phyloP scores from a whole-genome alignment of 2,888 invertebrate genomes.

The Chloroclysta siterata region DNA sequence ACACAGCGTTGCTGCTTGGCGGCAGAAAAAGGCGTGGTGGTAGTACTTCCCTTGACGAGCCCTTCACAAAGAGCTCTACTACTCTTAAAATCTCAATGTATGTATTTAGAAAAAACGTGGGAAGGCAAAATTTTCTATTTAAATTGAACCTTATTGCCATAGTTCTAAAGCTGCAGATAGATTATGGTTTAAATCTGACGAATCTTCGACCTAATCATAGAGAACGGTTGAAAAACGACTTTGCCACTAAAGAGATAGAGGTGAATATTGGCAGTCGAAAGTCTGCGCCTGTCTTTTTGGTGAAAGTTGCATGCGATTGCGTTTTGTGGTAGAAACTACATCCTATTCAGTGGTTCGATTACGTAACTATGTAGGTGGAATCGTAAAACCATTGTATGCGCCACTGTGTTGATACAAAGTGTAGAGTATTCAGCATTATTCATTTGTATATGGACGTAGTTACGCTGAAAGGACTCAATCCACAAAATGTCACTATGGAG shows the following conservation, averaged over 20 bases:
- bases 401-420: slow-evolving; percentile 7
- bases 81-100: no score
- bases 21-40: no score
- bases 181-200: neutral
- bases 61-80: no score
- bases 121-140: neutral
- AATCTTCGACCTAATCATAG: neutral
- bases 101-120: no score
- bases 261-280: neutral
- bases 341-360: slow-evolving; percentile 2
- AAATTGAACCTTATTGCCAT: neutral
- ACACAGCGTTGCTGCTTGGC: no score
- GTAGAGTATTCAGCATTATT: no score
- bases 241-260: neutral
- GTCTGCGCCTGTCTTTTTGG: slow-evolving; percentile 9
- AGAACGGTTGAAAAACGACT: neutral
- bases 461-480: no score
- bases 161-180: slow-evolving; percentile 1
- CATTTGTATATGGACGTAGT: no score
- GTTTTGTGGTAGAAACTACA: neutral
- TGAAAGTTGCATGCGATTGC: slow-evolving; percentile 23
- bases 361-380: slow-evolving; percentile 11
- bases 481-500: no score
- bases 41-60: no score
- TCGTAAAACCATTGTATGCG: slow-evolving; percentile 10